Base-by-base conservation (phyloP, 2,888 invertebrate species). In the Hydroisotoma schaefferi region DNA sequence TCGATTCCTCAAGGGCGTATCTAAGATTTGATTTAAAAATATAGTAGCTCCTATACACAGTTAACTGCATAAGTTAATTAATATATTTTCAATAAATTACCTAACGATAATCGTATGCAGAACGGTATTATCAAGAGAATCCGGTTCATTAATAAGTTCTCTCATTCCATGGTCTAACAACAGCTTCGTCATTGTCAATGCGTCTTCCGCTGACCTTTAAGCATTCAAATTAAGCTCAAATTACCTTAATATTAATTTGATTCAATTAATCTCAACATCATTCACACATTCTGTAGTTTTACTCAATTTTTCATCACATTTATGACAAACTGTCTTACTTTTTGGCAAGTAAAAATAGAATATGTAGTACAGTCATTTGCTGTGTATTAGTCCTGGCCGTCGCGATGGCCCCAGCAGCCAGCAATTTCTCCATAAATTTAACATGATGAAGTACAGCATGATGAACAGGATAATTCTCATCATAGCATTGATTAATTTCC, bases 401-500 rank as follows among this genome's bases (percentile, higher is more conserved):
- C 33, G 60, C 56, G 26, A 59, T 28, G n/a, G 69, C 71, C 10
- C 71, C 71, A 26, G 62, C 65, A 23, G 56, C 49, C 2, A 71
- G 83, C 46, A 85, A 76, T 61, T 84, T 75, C 73, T 85, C 84
- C 49, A 86, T 78, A 76, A 87, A 87, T 73, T 84, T 82, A 49
- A 83, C 81, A 67, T 87, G 86, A 75, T 87, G 87, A 26, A 86
- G 79, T 20, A 86, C 86, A 15, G 87, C 79, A 66, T 72, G 85
- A 76, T 87, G 85, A 60, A 88, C 84, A n/a, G 88, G 87, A 75
- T 85, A 87, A 75, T 87, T 87, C 77, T 87, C 87, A 74, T 87
- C 86, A 75, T 84, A 85, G 59, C 85, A 82, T 63, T 84, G 80
- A 76, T 86, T 85, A 48, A 87, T 85, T 76, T 86, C 86, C 69